Base-by-base conservation (phyloP, 2,888 invertebrate genomes). In the Cephus pulcher region DNA sequence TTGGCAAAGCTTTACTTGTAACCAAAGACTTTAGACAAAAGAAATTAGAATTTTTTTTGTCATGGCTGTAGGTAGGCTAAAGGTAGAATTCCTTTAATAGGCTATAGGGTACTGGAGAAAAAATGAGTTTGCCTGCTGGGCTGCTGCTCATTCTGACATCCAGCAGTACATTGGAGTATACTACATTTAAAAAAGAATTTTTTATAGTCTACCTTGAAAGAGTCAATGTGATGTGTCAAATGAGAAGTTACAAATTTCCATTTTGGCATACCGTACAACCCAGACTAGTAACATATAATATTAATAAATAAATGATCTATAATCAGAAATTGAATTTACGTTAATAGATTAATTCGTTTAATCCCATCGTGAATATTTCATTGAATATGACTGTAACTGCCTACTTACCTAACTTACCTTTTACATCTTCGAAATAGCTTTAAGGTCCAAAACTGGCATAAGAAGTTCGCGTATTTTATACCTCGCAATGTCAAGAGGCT, bases 381-480 rank as follows among this genome's bases (percentile, higher is more conserved):
- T 56, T 56, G 9, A 9, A 56, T 23, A 23, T 56, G 23, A 15
- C 23, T 56, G 9, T 23, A 23, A 23, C 56, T 56, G 15, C 15
- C 56, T 56, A 56, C 56, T 15, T 56, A 23, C 0, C 23, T 56
- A 40, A 56, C 56, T 56, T 56, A 56, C 56, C 56, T 23, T 23
- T 23, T 23, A 9, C 2, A 56, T 56, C 23, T 56, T 56, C 15
- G 56, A 23, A 56, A 56, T 56, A 56, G 23, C 23, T 56, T 56
- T 56, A 23, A 56, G 15, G 40, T 23, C 40, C 9, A 15, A 56
- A 56, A 56, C 40, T 88, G 88, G 86, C 84, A 85, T 84, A 84
- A 85, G 86, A 87, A 85, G 86, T 82, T 86, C 86, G 85, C 87
- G 86, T 90, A 91, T 90, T 87, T 90, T 84, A 85, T 84, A 80